Conservation (phyloP, 2,113 vertebrate genomes). For the Ctenomys sociabilis region DNA sequence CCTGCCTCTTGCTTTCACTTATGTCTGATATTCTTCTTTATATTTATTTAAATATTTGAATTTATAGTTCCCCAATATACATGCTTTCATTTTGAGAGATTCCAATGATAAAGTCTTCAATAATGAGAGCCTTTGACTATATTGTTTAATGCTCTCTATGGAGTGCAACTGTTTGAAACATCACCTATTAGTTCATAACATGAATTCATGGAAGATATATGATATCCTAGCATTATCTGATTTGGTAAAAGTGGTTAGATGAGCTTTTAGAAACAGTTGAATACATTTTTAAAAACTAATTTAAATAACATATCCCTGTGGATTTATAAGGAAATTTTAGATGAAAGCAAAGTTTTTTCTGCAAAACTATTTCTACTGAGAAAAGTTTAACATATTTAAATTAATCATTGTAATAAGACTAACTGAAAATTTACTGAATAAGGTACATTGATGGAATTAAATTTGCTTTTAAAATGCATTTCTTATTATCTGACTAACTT, state of each 20-base stretch:
- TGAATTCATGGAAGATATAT: slow-evolving; percentile 31
- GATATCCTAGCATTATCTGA: not conserved
- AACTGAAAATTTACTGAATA: slow-evolving; percentile 64
- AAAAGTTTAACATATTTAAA: slow-evolving; percentile 66
- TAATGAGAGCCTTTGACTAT: not conserved
- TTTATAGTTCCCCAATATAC: not conserved
- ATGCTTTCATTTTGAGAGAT: not conserved
- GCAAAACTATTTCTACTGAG: slow-evolving; percentile 8
- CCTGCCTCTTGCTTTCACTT: not conserved
- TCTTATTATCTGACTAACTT: slow-evolving; percentile 64
- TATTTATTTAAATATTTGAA: not conserved
- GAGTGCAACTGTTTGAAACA: not conserved
- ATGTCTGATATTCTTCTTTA: not conserved
- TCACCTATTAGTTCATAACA: not conserved
- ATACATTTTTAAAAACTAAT: not conserved
- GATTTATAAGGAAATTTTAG: not conserved
- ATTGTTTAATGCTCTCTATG: not conserved
- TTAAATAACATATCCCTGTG: slow-evolving; percentile 1
- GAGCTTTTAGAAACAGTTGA: slow-evolving; percentile 23
- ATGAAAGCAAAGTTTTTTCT: slow-evolving; percentile 40
- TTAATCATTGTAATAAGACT: slow-evolving; percentile 73
- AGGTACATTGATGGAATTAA: slow-evolving; percentile 66
- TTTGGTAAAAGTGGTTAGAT: not conserved
- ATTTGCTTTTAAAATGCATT: slow-evolving; percentile 67
- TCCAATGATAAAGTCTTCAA: not conserved